phyloP scores from a whole-genome alignment of 2,888 invertebrate genomes.

The Amphipyra berbera region DNA sequence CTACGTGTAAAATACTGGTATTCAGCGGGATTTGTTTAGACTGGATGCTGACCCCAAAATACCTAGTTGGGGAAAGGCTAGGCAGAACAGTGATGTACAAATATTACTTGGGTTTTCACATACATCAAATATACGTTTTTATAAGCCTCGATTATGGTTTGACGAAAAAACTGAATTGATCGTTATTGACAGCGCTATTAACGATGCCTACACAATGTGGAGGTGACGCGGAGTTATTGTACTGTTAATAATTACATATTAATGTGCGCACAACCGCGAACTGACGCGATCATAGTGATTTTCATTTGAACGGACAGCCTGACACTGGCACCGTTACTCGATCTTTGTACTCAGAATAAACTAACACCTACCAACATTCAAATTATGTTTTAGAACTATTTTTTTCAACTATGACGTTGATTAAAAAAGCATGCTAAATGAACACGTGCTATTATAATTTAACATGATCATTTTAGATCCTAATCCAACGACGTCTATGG shows the following conservation, averaged over 20 bases:
- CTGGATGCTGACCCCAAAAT: too few species aligned
- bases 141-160: conserved; percentile 40
- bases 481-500: not conserved
- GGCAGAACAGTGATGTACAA: too few species aligned
- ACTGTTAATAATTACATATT: conserved; percentile 73
- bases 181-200: conserved; percentile 64
- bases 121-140: conserved; percentile 35
- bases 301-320: conserved; percentile 75
- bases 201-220: conserved; percentile 65
- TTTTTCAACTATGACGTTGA: too few species aligned
- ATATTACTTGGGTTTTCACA: conserved; percentile 23
- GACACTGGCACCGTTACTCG: conserved; percentile 77
- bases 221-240: conserved; percentile 71
- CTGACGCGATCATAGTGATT: conserved; percentile 67
- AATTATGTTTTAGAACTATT: too few species aligned
- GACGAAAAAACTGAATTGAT: conserved; percentile 56
- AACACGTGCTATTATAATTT: not conserved
- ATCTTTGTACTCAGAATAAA: conserved; percentile 54
- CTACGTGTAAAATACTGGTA: too few species aligned
- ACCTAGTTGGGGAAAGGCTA: too few species aligned
- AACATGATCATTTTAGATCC: not conserved
- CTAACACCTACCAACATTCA: conserved; percentile 17
- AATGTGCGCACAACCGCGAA: conserved; percentile 73
- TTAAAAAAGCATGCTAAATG: not conserved
- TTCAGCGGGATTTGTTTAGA: too few species aligned